Percentiles rank a stretch among this genome's conserved stretches.
phyloP scores from a whole-genome alignment of 2,113 vertebrate genomes.

The Gymnobelideus leadbeateri region DNA sequence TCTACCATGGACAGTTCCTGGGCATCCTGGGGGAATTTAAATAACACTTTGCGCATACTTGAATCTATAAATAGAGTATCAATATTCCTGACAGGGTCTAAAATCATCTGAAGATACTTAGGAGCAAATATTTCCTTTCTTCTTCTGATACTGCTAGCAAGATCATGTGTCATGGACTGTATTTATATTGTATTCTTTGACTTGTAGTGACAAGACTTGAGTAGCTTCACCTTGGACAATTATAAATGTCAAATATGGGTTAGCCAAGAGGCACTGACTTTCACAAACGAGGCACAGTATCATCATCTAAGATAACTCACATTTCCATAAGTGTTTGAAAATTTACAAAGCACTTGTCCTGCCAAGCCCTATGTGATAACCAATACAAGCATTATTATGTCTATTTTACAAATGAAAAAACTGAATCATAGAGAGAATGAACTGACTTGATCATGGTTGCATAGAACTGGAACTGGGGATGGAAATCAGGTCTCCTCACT shows the following conservation, averaged over 20 bases:
- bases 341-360: background rate
- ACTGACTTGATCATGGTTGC: background rate
- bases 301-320: background rate
- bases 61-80: background rate
- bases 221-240: background rate
- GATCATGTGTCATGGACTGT: background rate
- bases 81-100: background rate
- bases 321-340: background rate
- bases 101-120: background rate
- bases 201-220: background rate
- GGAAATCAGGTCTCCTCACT: background rate
- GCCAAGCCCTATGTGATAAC: background rate
- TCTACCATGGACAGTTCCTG: background rate
- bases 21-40: background rate
- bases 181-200: background rate
- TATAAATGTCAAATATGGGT: background rate
- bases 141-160: background rate
- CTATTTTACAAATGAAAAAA: background rate
- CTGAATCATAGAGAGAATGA: background rate
- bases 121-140: background rate
- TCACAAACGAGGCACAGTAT: background rate
- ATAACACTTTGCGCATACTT: background rate
- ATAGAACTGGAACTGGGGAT: background rate
- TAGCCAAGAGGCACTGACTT: background rate
- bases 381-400: background rate